A percentile compares a stretch with the other conserved stretches of the same genome.
These are phyloP conservation scores for Anoplopoma fimbria DNA, from an alignment of 2,113 vertebrate species.

Conservation along the genomic window DNA sequence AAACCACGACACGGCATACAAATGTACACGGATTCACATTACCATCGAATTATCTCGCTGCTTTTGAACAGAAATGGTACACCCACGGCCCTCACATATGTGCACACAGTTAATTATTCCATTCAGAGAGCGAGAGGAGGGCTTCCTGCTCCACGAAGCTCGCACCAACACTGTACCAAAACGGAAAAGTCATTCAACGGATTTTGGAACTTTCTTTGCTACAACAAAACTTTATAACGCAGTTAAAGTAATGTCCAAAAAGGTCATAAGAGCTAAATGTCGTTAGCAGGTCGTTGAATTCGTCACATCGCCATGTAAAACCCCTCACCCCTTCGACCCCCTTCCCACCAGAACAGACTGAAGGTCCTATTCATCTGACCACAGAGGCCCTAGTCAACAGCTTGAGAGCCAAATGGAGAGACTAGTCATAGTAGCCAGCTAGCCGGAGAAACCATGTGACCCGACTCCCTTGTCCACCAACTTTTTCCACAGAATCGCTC, in stretches of 20 bases:
- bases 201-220: conserved; percentile 7
- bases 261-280: neutral
- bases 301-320: conserved; percentile 52
- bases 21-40: conserved; percentile 54
- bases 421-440: conserved; percentile 26
- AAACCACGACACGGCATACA: conserved; percentile 39
- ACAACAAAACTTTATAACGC: neutral
- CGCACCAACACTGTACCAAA: neutral
- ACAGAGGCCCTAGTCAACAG: conserved; percentile 66
- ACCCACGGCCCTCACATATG: conserved; percentile 52
- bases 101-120: conserved; percentile 54
- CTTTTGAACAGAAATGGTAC: conserved; percentile 46
- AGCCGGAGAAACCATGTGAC: conserved; percentile 56
- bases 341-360: conserved; percentile 51
- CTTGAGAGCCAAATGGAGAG: conserved; percentile 47
- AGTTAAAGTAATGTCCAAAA: neutral
- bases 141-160: conserved; percentile 13
- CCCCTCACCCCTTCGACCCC: conserved; percentile 45
- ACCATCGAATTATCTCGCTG: conserved; percentile 53
- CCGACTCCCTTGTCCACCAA: neutral
- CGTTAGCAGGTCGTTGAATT: conserved; percentile 48
- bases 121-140: conserved; percentile 37
- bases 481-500: conserved; percentile 26
- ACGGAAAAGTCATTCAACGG: neutral
- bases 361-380: conserved; percentile 70